Base-by-base conservation (phyloP, 2,888 invertebrate species). In the Argyresthia goedartella region DNA sequence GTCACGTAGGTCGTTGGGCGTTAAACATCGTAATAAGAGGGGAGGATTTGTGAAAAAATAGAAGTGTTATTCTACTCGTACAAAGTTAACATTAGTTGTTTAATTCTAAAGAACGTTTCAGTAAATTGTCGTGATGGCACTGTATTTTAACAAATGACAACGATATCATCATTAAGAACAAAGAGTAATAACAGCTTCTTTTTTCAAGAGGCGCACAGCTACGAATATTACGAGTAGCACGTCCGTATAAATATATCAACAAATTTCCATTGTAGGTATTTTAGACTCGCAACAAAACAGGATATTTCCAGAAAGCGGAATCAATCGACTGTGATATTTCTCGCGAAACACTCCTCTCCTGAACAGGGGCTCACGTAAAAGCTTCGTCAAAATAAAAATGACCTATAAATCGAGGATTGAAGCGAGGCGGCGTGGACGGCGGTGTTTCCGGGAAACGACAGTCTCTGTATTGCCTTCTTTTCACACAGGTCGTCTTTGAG, bases 1-100 rank as follows among this genome's bases (percentile, higher is more conserved):
- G 73, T 75, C 72, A 70, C 67, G 66, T 67, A 59, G 63, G 14
- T 45, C 44, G 41, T 41, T 41, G 13, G 6, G 41, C 41, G 41
- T 13, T 41, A 25, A 25, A 25, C 25, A 25, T 25, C 3, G 25
- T 4, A 41, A 41, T 11, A 41, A 1, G n/a, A 41, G 41, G n/a
- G 41, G 41, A n/a, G 11, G 41, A 36, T 41, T 11, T 41, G 41
- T n/a, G 8, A 41, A 2, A 41, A 41, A 41, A 41, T n/a, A n/a
- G n/a, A n/a, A n/a, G n/a, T n/a, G n/a, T n/a, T n/a, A n/a, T n/a
- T n/a, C n/a, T n/a, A n/a, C n/a, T n/a, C n/a, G n/a, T n/a, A n/a
- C n/a, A n/a, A n/a, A n/a, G n/a, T n/a, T n/a, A n/a, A n/a, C n/a
- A n/a, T n/a, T n/a, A n/a, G n/a, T n/a, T n/a, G n/a, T n/a, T n/a